These are phyloP conservation scores for Echinops telfairi DNA, from an alignment of 2,113 vertebrate species.

Conservation along the genomic window DNA sequence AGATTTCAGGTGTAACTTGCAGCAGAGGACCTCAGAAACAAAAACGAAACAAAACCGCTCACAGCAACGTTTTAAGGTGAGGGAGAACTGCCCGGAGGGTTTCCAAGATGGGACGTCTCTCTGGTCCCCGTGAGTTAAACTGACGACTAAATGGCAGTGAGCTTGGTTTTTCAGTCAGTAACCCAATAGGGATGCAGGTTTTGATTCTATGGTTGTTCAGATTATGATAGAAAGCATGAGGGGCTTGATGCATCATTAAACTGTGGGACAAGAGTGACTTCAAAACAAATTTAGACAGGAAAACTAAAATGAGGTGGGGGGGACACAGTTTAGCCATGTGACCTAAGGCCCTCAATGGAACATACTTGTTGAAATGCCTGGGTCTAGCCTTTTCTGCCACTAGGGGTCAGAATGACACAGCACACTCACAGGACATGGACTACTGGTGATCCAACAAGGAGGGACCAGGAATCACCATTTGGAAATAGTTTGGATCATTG, in stretches of 20 bases:
- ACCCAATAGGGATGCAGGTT: neutral
- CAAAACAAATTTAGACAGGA: neutral
- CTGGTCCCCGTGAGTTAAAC: too few relatives aligned
- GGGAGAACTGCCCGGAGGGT: too few relatives aligned
- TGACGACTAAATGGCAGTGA: too few relatives aligned
- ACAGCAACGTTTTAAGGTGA: too few relatives aligned
- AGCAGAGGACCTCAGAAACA: neutral
- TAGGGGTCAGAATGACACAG: constrained; percentile 82
- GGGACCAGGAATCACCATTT: constrained; percentile 70
- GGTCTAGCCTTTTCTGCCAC: constrained; percentile 63
- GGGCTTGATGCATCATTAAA: neutral
- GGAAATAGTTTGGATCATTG: constrained; percentile 76
- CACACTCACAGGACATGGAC: constrained; percentile 10
- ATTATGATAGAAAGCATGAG: neutral
- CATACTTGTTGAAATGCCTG: neutral
- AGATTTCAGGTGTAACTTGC: neutral
- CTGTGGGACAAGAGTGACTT: neutral
- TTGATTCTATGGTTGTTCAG: constrained; percentile 6
- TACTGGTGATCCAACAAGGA: constrained; percentile 57
- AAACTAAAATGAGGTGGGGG: neutral
- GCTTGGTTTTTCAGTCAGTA: neutral
- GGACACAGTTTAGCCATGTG: neutral
- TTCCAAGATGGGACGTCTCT: too few relatives aligned
- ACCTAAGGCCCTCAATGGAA: neutral
- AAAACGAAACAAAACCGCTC: too few relatives aligned